Conservation (phyloP, 92 coral and sea anemone genomes). For the Bergia puertoricense region DNA sequence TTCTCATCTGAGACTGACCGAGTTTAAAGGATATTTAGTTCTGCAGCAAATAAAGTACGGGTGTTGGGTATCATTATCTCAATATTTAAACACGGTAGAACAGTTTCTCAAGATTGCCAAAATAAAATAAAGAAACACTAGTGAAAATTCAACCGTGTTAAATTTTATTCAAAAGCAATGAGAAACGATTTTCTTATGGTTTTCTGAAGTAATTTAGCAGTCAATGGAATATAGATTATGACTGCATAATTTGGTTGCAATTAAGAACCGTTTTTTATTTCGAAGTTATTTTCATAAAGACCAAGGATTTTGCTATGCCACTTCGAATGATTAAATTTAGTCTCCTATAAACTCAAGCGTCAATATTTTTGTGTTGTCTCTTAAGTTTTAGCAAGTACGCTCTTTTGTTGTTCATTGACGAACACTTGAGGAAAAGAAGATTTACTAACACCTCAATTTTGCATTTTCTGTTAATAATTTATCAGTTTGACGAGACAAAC, state of each 20-base stretch:
- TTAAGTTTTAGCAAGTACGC: not conserved
- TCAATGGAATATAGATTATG: not conserved
- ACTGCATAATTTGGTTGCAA: not conserved
- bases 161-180: not conserved
- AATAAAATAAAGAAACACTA: not conserved
- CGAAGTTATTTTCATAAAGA: too few relatives aligned
- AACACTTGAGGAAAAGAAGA: not conserved
- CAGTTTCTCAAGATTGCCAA: too few relatives aligned
- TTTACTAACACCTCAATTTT: not conserved
- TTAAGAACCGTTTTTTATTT: not conserved
- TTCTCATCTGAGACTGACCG: not conserved
- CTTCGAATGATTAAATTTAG: not conserved
- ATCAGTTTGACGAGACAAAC: not conserved
- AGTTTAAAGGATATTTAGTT: not conserved
- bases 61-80: not conserved
- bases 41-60: not conserved
- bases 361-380: not conserved
- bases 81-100: not conserved
- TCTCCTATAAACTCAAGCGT: not conserved
- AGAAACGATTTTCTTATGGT: not conserved
- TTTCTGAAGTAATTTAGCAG: not conserved
- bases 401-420: not conserved
- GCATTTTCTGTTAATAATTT: not conserved
- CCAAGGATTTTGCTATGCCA: not conserved
- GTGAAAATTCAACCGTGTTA: not conserved